Percentiles rank a stretch among this genome's conserved stretches.
Evolutionary conservation across 1,140 invertebrate species (phyloP).

Genomic region (Atta colombica): DNA sequence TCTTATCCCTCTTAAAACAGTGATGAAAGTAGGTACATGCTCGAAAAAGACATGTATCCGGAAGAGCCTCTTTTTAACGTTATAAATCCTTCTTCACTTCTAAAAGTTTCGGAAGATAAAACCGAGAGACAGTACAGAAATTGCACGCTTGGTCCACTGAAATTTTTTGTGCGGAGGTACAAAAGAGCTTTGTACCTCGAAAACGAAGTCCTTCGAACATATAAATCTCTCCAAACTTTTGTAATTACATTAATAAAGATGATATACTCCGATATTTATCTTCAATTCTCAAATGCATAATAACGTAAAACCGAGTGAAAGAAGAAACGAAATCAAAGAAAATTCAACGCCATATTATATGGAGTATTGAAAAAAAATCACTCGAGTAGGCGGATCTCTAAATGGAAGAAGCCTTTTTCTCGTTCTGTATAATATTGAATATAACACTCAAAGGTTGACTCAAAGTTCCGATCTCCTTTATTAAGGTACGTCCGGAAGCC

Average conservation of each 20-base stretch:
- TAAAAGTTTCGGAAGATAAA: conserved; percentile 27
- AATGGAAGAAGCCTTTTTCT: neutral
- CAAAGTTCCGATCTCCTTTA: conserved; percentile 25
- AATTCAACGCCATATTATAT: neutral
- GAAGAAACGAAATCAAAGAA: neutral
- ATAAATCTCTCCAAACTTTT: conserved; percentile 34
- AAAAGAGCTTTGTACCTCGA: neutral
- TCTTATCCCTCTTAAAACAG: neutral
- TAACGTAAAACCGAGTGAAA: neutral
- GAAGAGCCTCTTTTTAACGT: conserved; percentile 7
- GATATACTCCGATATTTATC: neutral
- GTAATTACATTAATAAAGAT: neutral
- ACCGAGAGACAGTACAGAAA: neutral
- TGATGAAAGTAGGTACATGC: neutral
- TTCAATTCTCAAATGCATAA: neutral
- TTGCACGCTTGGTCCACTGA: neutral
- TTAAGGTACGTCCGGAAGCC: conserved; percentile 29
- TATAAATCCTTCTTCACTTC: conserved; percentile 1
- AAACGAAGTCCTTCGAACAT: neutral
- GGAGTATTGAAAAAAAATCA: neutral
- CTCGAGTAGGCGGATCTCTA: neutral
- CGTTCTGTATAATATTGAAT: conserved; percentile 35
- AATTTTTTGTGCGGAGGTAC: neutral
- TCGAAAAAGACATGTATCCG: neutral
- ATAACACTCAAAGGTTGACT: conserved; percentile 28